Conservation (phyloP, 2,113 vertebrate genomes). For the Eulacestoma nigropectus region DNA sequence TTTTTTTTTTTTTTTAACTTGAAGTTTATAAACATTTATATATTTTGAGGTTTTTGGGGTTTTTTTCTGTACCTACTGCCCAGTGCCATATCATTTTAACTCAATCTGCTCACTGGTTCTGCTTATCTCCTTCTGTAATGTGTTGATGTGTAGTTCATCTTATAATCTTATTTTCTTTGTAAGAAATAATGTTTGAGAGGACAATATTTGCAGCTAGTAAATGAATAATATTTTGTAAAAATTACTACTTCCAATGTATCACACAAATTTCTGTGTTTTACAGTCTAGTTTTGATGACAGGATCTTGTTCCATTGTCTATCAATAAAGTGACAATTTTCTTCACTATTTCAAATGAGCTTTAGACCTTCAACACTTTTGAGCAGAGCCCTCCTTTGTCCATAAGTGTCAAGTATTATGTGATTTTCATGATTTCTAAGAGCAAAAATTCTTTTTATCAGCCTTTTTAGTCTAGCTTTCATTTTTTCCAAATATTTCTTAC, state of each 20-base stretch:
- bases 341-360: neutral
- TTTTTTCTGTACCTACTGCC: neutral
- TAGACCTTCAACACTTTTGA: neutral
- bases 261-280: neutral
- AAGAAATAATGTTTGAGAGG: neutral
- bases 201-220: neutral
- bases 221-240: neutral
- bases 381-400: neutral
- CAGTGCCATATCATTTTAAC: neutral
- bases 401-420: neutral
- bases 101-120: neutral
- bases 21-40: neutral
- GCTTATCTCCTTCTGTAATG: neutral
- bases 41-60: accelerated
- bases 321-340: neutral
- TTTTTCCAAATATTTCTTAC: neutral
- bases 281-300: neutral
- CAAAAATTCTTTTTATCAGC: neutral
- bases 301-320: neutral
- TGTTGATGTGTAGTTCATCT: neutral
- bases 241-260: neutral
- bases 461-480: neutral
- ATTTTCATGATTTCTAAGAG: neutral
- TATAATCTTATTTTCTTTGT: neutral
- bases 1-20: neutral